A percentile compares a stretch with the other conserved stretches of the same genome.
Conservation (phyloP, 1,140 invertebrate genomes). For the Chelonus insularis region DNA sequence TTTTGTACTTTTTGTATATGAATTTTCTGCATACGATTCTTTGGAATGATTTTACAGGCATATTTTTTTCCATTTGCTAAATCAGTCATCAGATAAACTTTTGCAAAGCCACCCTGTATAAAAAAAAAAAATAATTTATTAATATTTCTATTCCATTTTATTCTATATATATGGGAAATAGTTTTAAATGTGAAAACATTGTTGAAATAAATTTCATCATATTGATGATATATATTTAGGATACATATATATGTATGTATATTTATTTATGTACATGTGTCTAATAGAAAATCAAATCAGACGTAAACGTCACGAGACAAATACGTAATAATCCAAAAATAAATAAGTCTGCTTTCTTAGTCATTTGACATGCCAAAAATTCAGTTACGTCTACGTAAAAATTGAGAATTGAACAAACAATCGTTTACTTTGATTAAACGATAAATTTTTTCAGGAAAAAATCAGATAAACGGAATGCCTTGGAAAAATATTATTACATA, state of each 20-base stretch:
- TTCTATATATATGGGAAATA: no score
- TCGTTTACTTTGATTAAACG: constrained; percentile 9
- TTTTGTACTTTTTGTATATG: constrained; percentile 67
- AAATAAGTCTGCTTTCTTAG: constrained; percentile 1
- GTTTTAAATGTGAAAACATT: no score
- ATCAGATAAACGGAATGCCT: neutral
- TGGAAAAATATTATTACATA: constrained; percentile 10
- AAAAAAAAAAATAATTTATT: constrained; percentile 12
- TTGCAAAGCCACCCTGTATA: constrained; percentile 74
- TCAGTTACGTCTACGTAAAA: neutral
- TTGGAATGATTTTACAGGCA: constrained; percentile 77
- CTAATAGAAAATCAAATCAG: neutral
- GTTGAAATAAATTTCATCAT: no score
- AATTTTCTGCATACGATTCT: constrained; percentile 69
- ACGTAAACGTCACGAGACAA: neutral
- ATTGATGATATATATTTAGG: no score
- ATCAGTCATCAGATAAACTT: constrained; percentile 72
- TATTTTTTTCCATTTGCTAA: constrained; percentile 65
- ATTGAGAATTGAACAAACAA: neutral
- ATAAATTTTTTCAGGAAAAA: constrained; percentile 14
- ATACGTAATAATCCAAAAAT: constrained; percentile 21
- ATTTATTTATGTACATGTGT: neutral
- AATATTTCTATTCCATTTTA: neutral
- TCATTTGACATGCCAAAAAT: neutral
- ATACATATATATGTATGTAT: neutral